Conservation (phyloP, 1,140 invertebrate genomes). For the Scaptomyza graminum region DNA sequence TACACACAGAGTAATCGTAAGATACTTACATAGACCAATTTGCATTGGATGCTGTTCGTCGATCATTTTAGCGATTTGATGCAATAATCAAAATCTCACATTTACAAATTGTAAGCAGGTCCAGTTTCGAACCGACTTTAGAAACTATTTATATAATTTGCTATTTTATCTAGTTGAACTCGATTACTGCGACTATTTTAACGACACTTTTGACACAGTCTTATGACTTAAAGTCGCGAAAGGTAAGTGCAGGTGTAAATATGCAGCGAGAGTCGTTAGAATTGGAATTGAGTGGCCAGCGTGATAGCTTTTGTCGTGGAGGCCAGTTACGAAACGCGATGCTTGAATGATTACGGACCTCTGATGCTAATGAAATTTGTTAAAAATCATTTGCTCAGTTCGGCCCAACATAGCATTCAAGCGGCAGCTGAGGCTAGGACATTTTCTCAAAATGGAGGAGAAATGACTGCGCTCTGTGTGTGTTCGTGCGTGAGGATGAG, state of each 20-base stretch:
- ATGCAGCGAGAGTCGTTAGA: conserved; percentile 35
- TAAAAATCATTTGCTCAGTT: conserved; percentile 77
- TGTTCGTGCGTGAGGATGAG: conserved; percentile 38
- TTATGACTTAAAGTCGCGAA: conserved; percentile 16
- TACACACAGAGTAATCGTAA: neutral
- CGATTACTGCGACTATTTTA: conserved; percentile 1
- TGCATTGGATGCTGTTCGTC: conserved; percentile 80
- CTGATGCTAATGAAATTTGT: conserved; percentile 83
- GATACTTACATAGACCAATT: conserved; percentile 79
- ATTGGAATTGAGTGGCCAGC: conserved; percentile 44
- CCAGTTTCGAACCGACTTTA: neutral
- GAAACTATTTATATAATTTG: neutral
- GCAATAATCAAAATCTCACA: conserved; percentile 24
- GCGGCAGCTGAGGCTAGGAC: conserved; percentile 52
- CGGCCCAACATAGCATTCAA: conserved; percentile 44
- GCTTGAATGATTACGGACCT: conserved; percentile 83
- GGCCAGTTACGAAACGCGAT: conserved; percentile 77
- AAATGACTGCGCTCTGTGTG: conserved; percentile 35
- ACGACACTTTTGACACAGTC: conserved; percentile 29
- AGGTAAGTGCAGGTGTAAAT: conserved; percentile 16
- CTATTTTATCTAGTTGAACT: neutral
- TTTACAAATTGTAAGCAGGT: conserved; percentile 2
- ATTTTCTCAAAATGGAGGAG: conserved; percentile 78
- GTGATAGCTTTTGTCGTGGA: conserved; percentile 26
- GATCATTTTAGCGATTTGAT: conserved; percentile 57